Evolutionary conservation across 2,113 vertebrate species (phyloP).

Genomic region (Callospermophilus lateralis): DNA sequence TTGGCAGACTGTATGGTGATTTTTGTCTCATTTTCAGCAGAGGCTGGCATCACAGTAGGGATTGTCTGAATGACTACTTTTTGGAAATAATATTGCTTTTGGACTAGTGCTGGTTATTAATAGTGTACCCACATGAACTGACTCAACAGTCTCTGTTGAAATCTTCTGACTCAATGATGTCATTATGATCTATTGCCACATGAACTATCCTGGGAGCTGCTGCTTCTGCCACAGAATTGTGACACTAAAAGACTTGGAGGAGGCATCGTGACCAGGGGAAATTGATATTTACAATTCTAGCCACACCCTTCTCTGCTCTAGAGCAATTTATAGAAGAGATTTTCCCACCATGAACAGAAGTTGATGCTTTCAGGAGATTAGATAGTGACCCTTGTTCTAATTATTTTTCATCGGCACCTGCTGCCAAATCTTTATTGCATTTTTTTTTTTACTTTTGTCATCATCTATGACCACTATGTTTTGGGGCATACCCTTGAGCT

Average conservation of each 20-base stretch:
- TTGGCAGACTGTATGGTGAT: conserved; percentile 98
- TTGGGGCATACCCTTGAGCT: conserved; percentile 99
- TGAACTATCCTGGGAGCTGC: conserved; percentile 93
- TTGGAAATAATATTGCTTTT: conserved; percentile 88
- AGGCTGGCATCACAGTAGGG: conserved; percentile 93
- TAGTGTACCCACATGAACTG: conserved; percentile 90
- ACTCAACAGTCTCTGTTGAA: conserved; percentile 94
- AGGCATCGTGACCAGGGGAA: conserved; percentile 84
- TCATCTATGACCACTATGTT: conserved; percentile 98
- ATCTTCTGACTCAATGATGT: conserved; percentile 97
- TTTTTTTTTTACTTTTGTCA: conserved; percentile 92
- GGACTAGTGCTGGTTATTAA: conserved; percentile 92
- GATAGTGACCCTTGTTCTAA: conserved; percentile 93
- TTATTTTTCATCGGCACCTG: conserved; percentile 86
- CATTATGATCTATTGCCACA: conserved; percentile 97
- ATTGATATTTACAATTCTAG: conserved; percentile 86
- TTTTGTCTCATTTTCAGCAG: conserved; percentile 94
- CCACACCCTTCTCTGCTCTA: conserved; percentile 87
- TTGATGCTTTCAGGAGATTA: conserved; percentile 89
- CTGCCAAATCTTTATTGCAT: conserved; percentile 88
- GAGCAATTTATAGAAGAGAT: conserved; percentile 85
- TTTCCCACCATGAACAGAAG: conserved; percentile 88
- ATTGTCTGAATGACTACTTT: conserved; percentile 97
- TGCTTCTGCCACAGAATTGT: conserved; percentile 87
- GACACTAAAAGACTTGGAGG: conserved; percentile 89